Conservation (phyloP, 2,113 vertebrate genomes). For the Sapayoa aenigma region DNA sequence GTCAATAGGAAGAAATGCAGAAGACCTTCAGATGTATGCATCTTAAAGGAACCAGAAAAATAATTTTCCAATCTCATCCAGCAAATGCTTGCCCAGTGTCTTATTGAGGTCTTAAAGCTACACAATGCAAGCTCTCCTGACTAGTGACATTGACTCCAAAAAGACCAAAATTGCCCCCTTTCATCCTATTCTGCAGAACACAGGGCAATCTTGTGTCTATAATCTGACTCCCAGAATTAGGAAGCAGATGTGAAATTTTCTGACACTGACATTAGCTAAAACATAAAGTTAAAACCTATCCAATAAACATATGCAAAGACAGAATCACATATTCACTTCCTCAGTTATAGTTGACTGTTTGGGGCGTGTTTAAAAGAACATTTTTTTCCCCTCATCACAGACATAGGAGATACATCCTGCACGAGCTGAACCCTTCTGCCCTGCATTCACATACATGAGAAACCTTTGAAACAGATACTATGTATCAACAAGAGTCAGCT, state of each 20-base stretch:
- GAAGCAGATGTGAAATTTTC: background rate
- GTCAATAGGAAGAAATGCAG: background rate
- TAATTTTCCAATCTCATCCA: background rate
- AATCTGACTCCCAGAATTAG: background rate
- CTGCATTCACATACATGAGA: background rate
- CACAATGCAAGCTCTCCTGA: background rate
- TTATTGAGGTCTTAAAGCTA: background rate
- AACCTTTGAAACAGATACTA: background rate
- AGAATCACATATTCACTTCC: background rate
- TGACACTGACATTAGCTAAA: background rate
- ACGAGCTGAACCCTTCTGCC: background rate
- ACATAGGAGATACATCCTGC: background rate
- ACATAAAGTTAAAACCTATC: background rate
- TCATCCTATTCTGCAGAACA: background rate
- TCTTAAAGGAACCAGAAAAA: background rate
- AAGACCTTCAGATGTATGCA: background rate
- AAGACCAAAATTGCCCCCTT: background rate
- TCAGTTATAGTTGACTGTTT: background rate
- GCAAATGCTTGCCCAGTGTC: accelerated
- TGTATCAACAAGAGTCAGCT: background rate
- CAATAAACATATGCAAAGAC: background rate
- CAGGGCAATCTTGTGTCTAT: accelerated
- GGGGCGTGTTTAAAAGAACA: background rate
- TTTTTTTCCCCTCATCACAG: background rate
- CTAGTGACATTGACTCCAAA: background rate